Conservation (phyloP, 1,140 invertebrate genomes). For the Penaeus vannamei region DNA sequence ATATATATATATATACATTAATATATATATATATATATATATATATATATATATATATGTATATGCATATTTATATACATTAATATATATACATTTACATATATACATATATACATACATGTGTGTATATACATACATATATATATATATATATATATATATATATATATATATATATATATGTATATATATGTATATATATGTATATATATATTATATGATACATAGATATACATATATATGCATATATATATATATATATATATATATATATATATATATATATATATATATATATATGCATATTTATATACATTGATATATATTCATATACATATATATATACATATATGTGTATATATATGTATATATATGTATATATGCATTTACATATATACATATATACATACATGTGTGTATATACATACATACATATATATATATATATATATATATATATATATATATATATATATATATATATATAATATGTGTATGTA, state of each 20-base stretch:
- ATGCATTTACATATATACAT: not conserved
- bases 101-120: not conserved
- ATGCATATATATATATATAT: conserved; percentile 5
- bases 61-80: too few species aligned
- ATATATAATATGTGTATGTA: not conserved
- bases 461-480: not conserved
- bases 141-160: conserved; percentile 11
- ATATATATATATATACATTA: too few species aligned
- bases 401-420: conserved; percentile 9
- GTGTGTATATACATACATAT: not conserved
- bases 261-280: conserved; percentile 22
- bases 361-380: conserved; percentile 29
- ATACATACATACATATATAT: not conserved
- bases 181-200: not conserved
- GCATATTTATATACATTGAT: not conserved
- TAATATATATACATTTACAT: not conserved
- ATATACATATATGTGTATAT: conserved; percentile 1
- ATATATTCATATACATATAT: not conserved
- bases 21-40: too few species aligned
- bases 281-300: conserved; percentile 9
- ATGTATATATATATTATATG: conserved; percentile 29
- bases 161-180: conserved; percentile 3
- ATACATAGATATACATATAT: conserved; percentile 8
- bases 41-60: too few species aligned
- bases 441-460: not conserved